Evolutionary conservation across 2,797 vertebrate genomes (phyloP).

Genomic region (Onychomys leucogaster): DNA sequence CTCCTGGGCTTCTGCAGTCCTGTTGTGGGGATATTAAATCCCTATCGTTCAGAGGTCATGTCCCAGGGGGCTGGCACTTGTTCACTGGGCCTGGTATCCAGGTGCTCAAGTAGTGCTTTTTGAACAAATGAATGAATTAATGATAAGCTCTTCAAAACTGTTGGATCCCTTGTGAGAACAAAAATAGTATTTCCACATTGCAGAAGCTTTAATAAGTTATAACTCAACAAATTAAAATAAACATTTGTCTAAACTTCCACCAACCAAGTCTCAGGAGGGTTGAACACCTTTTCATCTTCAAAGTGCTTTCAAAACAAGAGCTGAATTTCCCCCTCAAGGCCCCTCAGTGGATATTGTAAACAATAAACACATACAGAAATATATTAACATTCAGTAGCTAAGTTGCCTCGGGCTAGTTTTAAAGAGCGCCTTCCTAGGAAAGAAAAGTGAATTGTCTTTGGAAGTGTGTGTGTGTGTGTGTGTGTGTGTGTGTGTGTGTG

Average conservation of each 20-base stretch:
- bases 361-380: conserved; percentile 68
- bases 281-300: conserved; percentile 80
- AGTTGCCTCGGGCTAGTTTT: conserved; percentile 63
- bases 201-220: conserved; percentile 79
- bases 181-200: conserved; percentile 73
- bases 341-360: conserved; percentile 52
- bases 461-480: background rate
- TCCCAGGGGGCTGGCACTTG: background rate
- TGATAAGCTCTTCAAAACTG: conserved; percentile 61
- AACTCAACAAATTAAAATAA: conserved; percentile 81
- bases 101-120: conserved; percentile 31
- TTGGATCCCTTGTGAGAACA: conserved; percentile 66
- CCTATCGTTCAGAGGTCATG: background rate
- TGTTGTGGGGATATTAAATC: background rate
- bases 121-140: conserved; percentile 69
- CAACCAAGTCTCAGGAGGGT: conserved; percentile 67
- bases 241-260: conserved; percentile 78
- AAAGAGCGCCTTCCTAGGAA: conserved; percentile 64
- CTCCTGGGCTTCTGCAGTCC: background rate
- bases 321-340: conserved; percentile 60
- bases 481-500: background rate
- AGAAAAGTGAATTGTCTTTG: conserved; percentile 45
- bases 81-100: background rate
- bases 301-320: conserved; percentile 75
- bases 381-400: conserved; percentile 63